These are phyloP conservation scores for Agrypnia vestita DNA, from an alignment of 1,140 invertebrate species.

Conservation along the genomic window DNA sequence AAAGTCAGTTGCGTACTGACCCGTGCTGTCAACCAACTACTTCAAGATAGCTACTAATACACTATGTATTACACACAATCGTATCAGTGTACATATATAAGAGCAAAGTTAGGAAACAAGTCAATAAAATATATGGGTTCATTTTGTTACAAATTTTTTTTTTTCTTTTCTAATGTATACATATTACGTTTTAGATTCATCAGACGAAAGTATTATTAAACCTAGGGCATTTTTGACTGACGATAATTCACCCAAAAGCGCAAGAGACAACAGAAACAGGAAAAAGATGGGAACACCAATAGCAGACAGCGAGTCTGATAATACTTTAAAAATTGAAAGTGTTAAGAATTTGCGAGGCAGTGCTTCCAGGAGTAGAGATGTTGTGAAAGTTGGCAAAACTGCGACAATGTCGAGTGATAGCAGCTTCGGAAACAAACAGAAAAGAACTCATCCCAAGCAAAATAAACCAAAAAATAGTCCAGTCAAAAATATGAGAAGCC, in stretches of 20 bases:
- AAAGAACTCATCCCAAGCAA: not conserved
- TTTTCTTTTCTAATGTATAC: not conserved
- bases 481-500: conserved; percentile 21
- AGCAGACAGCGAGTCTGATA: conserved; percentile 8
- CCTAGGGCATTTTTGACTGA: not conserved
- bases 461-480: conserved; percentile 33
- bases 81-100: no score
- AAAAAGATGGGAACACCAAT: not conserved
- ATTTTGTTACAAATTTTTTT: no score
- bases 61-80: no score
- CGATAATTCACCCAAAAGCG: not conserved
- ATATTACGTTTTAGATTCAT: conserved; percentile 24
- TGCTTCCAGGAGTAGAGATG: not conserved
- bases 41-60: no score
- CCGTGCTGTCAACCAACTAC: no score
- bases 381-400: conserved; percentile 17
- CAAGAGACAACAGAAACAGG: not conserved
- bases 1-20: no score
- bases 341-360: not conserved
- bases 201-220: conserved; percentile 36
- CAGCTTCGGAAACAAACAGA: conserved; percentile 1
- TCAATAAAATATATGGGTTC: no score
- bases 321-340: not conserved
- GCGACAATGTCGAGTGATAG: conserved; percentile 5
- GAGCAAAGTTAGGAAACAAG: no score